Conservation (phyloP, 92 coral and sea anemone genomes). For the Porites divaricata region DNA sequence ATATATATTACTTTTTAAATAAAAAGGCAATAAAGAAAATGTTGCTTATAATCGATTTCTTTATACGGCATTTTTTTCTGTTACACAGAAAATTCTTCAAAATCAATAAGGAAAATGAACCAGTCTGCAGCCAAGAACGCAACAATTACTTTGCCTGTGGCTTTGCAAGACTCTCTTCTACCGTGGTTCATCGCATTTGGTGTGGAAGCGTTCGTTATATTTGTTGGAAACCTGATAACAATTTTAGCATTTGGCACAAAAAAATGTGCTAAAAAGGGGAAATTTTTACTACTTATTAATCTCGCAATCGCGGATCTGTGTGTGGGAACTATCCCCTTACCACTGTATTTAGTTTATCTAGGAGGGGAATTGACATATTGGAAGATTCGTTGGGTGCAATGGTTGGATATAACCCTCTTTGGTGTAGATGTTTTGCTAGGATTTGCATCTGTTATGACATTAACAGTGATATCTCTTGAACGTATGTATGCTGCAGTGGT, state of each 20-base stretch:
- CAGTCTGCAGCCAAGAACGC: constrained; percentile 2
- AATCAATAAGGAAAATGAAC: constrained; percentile 11
- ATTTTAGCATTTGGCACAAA: constrained; percentile 47
- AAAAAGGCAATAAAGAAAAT: constrained; percentile 2
- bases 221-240: constrained; percentile 41
- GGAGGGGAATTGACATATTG: constrained; percentile 17
- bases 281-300: constrained; percentile 39
- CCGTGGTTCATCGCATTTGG: constrained; percentile 49
- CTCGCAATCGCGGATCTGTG: constrained; percentile 54
- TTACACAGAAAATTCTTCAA: neutral
- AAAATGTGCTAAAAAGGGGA: constrained; percentile 29
- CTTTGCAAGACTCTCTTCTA: neutral
- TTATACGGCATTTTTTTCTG: neutral
- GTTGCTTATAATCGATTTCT: constrained; percentile 4
- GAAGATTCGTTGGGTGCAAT: neutral
- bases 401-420: constrained; percentile 26
- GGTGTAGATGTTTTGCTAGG: constrained; percentile 52
- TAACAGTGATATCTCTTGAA: constrained; percentile 55
- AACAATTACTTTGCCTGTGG: neutral
- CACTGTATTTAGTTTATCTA: constrained; percentile 43
- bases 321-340: constrained; percentile 59
- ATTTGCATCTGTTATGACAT: constrained; percentile 52
- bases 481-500: constrained; percentile 51
- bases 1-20: constrained; percentile 3
- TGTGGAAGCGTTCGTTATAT: constrained; percentile 22